Percentiles rank a stretch among this genome's conserved stretches.
Conservation (phyloP, 1,140 invertebrate species). For the Drosophila erecta region DNA sequence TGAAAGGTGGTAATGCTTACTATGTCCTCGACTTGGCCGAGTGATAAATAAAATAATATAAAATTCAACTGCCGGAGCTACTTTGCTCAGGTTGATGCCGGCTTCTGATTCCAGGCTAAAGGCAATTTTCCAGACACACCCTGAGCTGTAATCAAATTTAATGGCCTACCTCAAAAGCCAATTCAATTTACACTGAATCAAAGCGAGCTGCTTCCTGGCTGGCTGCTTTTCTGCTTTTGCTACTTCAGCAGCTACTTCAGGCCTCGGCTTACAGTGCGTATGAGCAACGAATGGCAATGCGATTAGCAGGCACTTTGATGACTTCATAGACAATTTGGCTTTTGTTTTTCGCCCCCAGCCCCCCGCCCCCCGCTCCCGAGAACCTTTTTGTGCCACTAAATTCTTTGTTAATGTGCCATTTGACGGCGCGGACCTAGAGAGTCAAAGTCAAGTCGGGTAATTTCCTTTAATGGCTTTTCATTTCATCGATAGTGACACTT, state of each 20-base stretch:
- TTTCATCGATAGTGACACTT: conserved; percentile 81
- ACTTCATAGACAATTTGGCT: conserved; percentile 57
- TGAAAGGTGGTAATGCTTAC: conserved; percentile 17
- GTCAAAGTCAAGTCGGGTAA: conserved; percentile 78
- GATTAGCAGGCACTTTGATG: conserved; percentile 78
- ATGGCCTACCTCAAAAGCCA: conserved; percentile 58
- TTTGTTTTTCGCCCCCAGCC: conserved; percentile 27
- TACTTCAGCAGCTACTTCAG: neutral
- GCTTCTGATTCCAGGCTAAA: neutral
- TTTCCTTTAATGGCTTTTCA: conserved; percentile 82
- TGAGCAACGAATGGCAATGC: conserved; percentile 62
- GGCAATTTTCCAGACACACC: conserved; percentile 35
- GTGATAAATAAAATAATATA: conserved; percentile 42
- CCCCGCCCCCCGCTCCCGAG: neutral
- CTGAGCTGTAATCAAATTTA: conserved; percentile 54
- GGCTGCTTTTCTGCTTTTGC: neutral
- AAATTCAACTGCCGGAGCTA: conserved; percentile 22
- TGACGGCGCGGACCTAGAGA: conserved; percentile 42
- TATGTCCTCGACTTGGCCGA: neutral
- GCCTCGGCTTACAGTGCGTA: conserved; percentile 45
- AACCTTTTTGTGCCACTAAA: conserved; percentile 21
- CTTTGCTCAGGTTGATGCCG: neutral
- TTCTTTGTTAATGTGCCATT: conserved; percentile 66
- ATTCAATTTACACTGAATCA: conserved; percentile 66
- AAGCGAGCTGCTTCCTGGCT: conserved; percentile 28